Base-by-base conservation (phyloP, 1,140 invertebrate species). In the Andrena cerasifolii region DNA sequence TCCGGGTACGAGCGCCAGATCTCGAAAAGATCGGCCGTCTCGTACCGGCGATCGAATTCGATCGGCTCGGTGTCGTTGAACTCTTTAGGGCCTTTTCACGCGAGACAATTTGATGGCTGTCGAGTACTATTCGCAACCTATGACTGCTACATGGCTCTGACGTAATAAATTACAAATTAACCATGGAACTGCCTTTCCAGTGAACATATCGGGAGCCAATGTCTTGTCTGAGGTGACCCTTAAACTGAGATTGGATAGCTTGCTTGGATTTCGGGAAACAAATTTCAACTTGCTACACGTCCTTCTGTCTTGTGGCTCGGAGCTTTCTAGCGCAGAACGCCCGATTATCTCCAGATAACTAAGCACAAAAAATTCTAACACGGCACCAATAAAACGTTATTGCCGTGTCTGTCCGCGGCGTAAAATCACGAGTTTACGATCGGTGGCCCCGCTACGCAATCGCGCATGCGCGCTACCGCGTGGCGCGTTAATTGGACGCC, bases 1-100 rank as follows among this genome's bases (percentile, higher is more conserved):
- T 78, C 80, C 81, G 75, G 81, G 49, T 73, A 36, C 12, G 43
- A 43, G 14, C 47, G 10, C n/a, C 8, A 33, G 51, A 66, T 56
- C 62, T 79, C 56, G 33, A 31, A 62, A 10, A 28, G 54, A 71
- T 59, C 45, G 21, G 18, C 18, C 18, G 28, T n/a, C 28, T 33
- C 40, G 33, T n/a, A 24, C 18, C 3, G 18, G 18, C 24, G 24
- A 53, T 33, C 62, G 24, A 59, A 62, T 73, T 40, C 33, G 43
- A 21, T 51, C 14, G 8, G 3, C 7, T 14, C 5, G 4, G 31
- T 40, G 33, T 28, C 31, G 3, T 24, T 33, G 26, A 21, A 58
- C 18, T 3, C 18, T 6, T 1, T 2, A 10, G 18, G 36, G 5
- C 24, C 53, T 16, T 26, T 28, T 24, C 26, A 56, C 28, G 26